Percentiles rank a stretch among this genome's conserved stretches.
These are phyloP conservation scores for Syncerus caffer DNA, from an alignment of 2,797 vertebrate genomes.

Conservation along the genomic window DNA sequence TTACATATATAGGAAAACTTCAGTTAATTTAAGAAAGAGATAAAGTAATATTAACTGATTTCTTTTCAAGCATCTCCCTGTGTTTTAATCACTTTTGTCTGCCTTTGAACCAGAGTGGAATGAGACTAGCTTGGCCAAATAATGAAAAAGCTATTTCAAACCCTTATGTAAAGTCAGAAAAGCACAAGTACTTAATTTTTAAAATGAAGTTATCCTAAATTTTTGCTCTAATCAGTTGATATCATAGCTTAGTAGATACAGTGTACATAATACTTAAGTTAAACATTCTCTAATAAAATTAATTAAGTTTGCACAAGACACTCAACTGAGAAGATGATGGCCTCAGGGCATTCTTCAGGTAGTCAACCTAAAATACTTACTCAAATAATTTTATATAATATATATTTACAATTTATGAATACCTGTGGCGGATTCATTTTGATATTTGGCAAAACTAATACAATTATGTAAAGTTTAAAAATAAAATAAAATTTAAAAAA, in stretches of 20 bases:
- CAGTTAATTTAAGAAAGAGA: background rate
- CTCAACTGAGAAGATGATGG: slow-evolving; percentile 12
- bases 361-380: background rate
- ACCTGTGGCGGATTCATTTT: no score
- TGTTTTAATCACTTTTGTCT: background rate
- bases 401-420: slow-evolving; percentile 53
- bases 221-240: background rate
- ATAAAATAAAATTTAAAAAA: no score
- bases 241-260: background rate
- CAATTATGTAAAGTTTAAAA: no score
- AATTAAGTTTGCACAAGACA: slow-evolving; percentile 41
- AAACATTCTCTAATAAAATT: slow-evolving; percentile 53
- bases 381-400: background rate
- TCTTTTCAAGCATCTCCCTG: background rate
- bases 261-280: slow-evolving; percentile 74
- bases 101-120: slow-evolving; percentile 50
- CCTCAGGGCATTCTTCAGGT: background rate
- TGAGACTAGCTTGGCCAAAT: slow-evolving; percentile 3
- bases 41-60: background rate
- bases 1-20: background rate
- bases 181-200: background rate
- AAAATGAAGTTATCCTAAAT: background rate
- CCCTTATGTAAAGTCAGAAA: background rate
- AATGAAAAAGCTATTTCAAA: background rate
- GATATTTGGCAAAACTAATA: no score